Percentiles rank a stretch among this genome's conserved stretches.
These are phyloP conservation scores for Cyprinodon tularosa DNA, from an alignment of 2,113 vertebrate species.

Conservation along the genomic window DNA sequence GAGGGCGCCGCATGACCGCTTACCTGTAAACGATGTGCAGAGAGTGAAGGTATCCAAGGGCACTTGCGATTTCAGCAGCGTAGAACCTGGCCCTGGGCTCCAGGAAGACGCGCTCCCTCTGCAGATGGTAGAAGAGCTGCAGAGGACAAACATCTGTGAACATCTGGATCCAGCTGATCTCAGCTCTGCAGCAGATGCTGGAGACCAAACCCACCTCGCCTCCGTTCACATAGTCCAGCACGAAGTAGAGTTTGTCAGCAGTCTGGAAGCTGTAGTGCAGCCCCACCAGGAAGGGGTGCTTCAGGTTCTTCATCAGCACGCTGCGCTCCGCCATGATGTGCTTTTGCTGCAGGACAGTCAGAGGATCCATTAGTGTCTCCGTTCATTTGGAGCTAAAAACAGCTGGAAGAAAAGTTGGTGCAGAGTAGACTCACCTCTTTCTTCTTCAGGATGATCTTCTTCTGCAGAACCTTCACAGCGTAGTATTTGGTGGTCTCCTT, in stretches of 20 bases:
- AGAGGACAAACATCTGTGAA: conserved; percentile 16
- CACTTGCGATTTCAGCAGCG: conserved; percentile 83
- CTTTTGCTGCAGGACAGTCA: conserved; percentile 75
- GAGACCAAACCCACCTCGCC: conserved; percentile 75
- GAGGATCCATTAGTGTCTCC: background rate
- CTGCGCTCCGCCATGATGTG: conserved; percentile 87
- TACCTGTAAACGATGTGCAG: conserved; percentile 86
- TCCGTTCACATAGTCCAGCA: conserved; percentile 84
- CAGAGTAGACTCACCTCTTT: conserved; percentile 77
- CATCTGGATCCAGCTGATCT: background rate
- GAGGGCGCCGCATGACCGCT: conserved; percentile 32
- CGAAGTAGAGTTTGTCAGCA: conserved; percentile 85
- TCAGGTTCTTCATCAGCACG: conserved; percentile 85
- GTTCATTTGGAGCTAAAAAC: background rate
- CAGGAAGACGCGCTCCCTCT: conserved; percentile 83
- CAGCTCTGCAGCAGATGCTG: background rate
- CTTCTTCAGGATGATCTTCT: conserved; percentile 85
- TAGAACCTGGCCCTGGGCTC: conserved; percentile 84
- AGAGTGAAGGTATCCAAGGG: conserved; percentile 84
- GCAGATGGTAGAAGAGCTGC: conserved; percentile 85
- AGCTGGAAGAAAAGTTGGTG: too few relatives aligned
- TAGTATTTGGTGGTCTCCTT: conserved; percentile 81
- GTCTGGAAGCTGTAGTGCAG: conserved; percentile 86
- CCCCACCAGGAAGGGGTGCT: conserved; percentile 85
- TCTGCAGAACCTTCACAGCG: conserved; percentile 85